Conservation (phyloP, 2,888 invertebrate species). For the Leucozona laternaria region DNA sequence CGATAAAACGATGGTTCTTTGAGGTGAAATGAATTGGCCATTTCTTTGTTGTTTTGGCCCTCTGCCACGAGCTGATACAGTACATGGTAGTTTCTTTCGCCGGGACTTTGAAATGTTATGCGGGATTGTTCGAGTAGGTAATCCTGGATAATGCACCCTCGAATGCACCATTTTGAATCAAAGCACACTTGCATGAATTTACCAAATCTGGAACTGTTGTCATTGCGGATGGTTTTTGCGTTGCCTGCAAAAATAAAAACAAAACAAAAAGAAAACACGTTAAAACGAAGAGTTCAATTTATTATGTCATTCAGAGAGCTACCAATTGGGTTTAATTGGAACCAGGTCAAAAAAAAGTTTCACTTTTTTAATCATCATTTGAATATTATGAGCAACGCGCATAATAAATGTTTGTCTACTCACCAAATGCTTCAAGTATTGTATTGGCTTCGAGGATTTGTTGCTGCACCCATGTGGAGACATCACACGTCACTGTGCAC, state of each 20-base stretch:
- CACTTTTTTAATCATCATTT: slow-evolving; percentile 34
- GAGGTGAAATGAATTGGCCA: slow-evolving; percentile 89
- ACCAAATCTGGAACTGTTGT: slow-evolving; percentile 97
- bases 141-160: slow-evolving; percentile 95
- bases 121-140: slow-evolving; percentile 95
- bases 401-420: slow-evolving; percentile 78
- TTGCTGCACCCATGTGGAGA: slow-evolving; percentile 96
- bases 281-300: neutral
- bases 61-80: slow-evolving; percentile 96
- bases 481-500: slow-evolving; percentile 93
- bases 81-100: slow-evolving; percentile 96
- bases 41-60: slow-evolving; percentile 91
- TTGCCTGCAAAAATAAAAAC: slow-evolving; percentile 87
- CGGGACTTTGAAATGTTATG: slow-evolving; percentile 94
- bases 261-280: neutral
- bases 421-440: slow-evolving; percentile 96
- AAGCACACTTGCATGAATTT: slow-evolving; percentile 98
- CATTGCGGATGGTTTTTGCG: slow-evolving; percentile 96
- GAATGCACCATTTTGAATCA: slow-evolving; percentile 94
- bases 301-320: slow-evolving; percentile 15
- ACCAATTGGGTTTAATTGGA: neutral
- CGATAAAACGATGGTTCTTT: slow-evolving; percentile 91
- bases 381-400: slow-evolving; percentile 23
- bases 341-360: slow-evolving; percentile 53
- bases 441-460: slow-evolving; percentile 97